Percentiles rank a stretch among this genome's conserved stretches.
phyloP scores from a whole-genome alignment of 2,113 vertebrate species.

The Recurvirostra avosetta region DNA sequence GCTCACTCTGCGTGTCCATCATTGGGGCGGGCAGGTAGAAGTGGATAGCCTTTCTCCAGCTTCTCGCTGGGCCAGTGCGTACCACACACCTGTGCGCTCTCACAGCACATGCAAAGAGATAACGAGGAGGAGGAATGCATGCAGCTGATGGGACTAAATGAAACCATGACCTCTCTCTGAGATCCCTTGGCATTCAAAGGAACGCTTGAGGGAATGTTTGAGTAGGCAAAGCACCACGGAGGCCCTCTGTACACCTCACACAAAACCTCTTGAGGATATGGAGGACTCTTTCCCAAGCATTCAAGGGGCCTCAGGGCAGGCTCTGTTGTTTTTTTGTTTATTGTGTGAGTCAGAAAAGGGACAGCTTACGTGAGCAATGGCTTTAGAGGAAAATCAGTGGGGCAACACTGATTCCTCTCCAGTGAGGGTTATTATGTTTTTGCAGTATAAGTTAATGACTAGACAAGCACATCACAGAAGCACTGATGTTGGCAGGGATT shows the following conservation, averaged over 20 bases:
- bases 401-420: background rate
- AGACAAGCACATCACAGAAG: background rate
- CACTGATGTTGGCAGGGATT: background rate
- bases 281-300: background rate
- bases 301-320: background rate
- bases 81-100: background rate
- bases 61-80: background rate
- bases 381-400: background rate
- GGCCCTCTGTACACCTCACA: background rate
- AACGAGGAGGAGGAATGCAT: background rate
- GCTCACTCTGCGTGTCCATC: background rate
- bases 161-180: background rate
- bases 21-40: background rate
- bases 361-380: background rate
- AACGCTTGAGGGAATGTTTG: background rate
- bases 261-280: background rate
- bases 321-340: background rate
- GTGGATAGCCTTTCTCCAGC: background rate
- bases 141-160: background rate
- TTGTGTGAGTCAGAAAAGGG: background rate
- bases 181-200: background rate
- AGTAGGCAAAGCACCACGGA: rapidly evolving
- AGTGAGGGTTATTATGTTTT: background rate
- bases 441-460: background rate
- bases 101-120: background rate